Evolutionary conservation across 2,888 invertebrate species (phyloP).

Genomic region (Sympetrum striolatum): DNA sequence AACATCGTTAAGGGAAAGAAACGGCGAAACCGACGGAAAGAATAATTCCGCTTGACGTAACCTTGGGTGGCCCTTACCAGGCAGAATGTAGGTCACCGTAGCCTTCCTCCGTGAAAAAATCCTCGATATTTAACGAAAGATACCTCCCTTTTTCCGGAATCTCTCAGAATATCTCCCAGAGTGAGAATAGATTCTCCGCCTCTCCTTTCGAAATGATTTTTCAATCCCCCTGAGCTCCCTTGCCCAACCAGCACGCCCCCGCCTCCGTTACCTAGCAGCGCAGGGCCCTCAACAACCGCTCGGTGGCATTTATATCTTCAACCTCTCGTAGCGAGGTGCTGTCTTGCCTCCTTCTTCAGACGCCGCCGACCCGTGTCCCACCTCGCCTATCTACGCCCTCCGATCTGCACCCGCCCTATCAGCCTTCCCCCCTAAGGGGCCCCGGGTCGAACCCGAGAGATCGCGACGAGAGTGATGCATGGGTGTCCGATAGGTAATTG

Average conservation of each 20-base stretch:
- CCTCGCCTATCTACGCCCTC: neutral
- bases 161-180: neutral
- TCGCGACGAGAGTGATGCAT: neutral
- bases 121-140: neutral
- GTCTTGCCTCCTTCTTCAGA: neutral
- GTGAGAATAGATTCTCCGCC: neutral
- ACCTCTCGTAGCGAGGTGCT: neutral
- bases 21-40: neutral
- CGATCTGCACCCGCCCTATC: neutral
- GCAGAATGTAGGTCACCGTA: neutral
- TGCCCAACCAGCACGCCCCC: neutral
- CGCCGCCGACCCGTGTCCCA: neutral
- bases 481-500: neutral
- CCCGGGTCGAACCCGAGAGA: neutral
- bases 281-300: neutral
- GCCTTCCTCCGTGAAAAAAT: neutral
- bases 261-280: neutral
- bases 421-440: neutral
- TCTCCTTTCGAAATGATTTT: neutral
- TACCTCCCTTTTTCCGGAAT: neutral
- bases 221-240: neutral
- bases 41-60: neutral
- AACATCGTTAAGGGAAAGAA: neutral
- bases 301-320: neutral
- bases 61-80: neutral